Evolutionary conservation across 2,888 invertebrate species (phyloP), one percentile per base, ranked within the genome.

Genomic region (Automeris io): DNA sequence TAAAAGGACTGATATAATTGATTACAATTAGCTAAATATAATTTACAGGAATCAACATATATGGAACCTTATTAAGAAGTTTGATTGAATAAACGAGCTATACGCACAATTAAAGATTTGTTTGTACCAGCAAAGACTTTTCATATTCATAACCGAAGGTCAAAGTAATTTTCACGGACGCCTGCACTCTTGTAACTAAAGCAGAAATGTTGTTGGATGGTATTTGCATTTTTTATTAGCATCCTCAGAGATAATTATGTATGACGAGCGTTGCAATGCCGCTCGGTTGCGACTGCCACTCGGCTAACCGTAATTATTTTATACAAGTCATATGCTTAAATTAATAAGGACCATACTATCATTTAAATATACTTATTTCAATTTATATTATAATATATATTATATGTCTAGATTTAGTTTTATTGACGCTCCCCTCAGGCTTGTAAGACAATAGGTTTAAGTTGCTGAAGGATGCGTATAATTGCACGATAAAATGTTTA

Each of bases 161-260:
- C 16, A 29, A 29, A 29, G 16, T 62, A 75, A 78, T 76, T 74
- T 77, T 73, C 76, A 76, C 60, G 63, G 62, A 16, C 49, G 57
- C 54, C 41, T 44, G 42, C 32, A 33, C 46, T 44, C 55, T 54
- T 52, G 57, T 46, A 47, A 36, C 44, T 49, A 57, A 41, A 48
- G 44, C 43, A 48, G 52, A 52, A 48, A 58, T 61, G 55, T 41
- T 58, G 51, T 54, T 47, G 58, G 60, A 41, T 56, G 61, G 62
- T 74, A 79, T 83, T 83, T 82, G 77, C 82, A 79, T 77, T 74
- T 56, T 62, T 68, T 70, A 81, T 81, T 81, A 73, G 67, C 76
- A 75, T 79, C 72, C 69, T 59, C 65, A 50, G 70, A 63, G 71
- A 78, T 83, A 81, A 83, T 82, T 81, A 77, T 70, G 64, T 76